Evolutionary conservation across 2,888 invertebrate genomes (phyloP), one percentile per base, ranked within the genome.

Genomic region (Cheilosia pagana): DNA sequence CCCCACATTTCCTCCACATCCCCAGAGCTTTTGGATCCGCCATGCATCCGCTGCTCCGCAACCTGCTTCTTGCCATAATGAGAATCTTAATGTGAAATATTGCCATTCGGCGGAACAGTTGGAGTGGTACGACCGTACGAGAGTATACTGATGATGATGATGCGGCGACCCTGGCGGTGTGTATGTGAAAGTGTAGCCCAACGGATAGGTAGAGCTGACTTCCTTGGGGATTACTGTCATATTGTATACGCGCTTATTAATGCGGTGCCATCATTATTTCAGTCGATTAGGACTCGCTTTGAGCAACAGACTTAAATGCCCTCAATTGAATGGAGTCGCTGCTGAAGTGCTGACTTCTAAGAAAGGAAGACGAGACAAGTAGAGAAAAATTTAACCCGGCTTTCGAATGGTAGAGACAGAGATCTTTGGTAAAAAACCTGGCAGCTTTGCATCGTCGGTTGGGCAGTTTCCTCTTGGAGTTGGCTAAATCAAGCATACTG

Each of bases 51-150:
- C 70, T 70, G 81, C 63, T 81, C 55, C 85, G n/a, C n/a, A 85
- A 85, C 85, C 85, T 85, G 85, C 71, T 85, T 75, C 81, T 85
- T 85, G 75, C 67, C 85, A 81, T 85, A 85, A 85, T 85, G 85
- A 85, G 81, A 81, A 85, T 85, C 75, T 85, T 85, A 85, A 85
- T 70, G 85, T 81, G 75, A 85, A 81, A 79, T 85, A 85, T 81
- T 81, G 85, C 79, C 31, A 81, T 81, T 85, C 71, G 75, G 75
- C 63, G 68, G 43, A 78, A 82, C 76, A 59, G 25, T 65, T 35
- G 35, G 12, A 10, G 28, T 43, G 19, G 53, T 45, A 45, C 41
- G 45, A 45, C n/a, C n/a, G 52, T 43, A 59, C 12, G 28, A 39
- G 28, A 39, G n/a, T 63, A 12, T 41, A 19, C 45, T 19, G 45